These are phyloP conservation scores for Xenotilapia flavipinnis DNA, from an alignment of 2,113 vertebrate genomes.

Conservation along the genomic window DNA sequence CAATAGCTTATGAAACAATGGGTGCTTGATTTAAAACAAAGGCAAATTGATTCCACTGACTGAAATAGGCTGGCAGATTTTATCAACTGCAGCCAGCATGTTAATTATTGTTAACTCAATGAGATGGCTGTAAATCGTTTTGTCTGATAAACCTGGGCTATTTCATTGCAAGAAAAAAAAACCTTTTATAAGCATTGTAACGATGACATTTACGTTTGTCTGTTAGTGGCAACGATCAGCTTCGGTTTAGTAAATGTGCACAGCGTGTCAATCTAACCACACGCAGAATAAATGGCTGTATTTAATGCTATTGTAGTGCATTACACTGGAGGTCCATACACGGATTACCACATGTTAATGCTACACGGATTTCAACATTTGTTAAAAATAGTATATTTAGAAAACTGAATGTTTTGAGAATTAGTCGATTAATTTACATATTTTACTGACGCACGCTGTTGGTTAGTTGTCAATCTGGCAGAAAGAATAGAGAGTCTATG, in stretches of 20 bases:
- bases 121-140: background rate
- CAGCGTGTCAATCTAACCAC: background rate
- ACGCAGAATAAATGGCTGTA: background rate
- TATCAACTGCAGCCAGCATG: background rate
- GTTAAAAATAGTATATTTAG: background rate
- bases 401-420: background rate
- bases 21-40: background rate
- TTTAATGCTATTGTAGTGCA: background rate
- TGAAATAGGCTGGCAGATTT: background rate
- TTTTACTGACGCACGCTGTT: accelerated
- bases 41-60: background rate
- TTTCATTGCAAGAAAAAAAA: background rate
- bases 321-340: background rate
- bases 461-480: background rate
- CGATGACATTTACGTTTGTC: background rate
- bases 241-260: background rate
- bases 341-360: background rate
- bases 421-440: background rate
- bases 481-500: background rate
- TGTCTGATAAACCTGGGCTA: background rate
- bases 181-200: background rate
- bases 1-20: background rate
- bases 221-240: background rate
- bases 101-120: background rate
- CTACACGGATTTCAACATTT: accelerated